These are phyloP conservation scores for Tortricodes alternella DNA, from an alignment of 2,888 invertebrate genomes.

Conservation along the genomic window DNA sequence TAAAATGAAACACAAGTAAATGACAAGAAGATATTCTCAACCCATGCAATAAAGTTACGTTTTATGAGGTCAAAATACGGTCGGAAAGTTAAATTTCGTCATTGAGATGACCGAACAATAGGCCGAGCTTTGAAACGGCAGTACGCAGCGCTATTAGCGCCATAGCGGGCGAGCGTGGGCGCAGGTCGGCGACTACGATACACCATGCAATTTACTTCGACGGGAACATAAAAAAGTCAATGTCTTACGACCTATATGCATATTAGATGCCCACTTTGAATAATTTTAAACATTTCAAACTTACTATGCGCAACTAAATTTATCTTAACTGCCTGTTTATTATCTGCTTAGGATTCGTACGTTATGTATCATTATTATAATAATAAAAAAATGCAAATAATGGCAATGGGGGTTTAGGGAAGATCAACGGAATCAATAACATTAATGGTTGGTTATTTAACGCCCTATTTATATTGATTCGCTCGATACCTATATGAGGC, in stretches of 20 bases:
- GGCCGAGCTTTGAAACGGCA: conserved; percentile 17
- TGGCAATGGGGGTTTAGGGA: not conserved
- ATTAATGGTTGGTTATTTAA: too few relatives aligned
- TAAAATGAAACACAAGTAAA: too few relatives aligned
- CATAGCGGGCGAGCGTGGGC: conserved; percentile 28
- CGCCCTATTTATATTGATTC: too few relatives aligned
- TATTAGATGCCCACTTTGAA: conserved; percentile 26
- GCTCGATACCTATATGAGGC: too few relatives aligned
- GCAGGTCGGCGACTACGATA: conserved; percentile 12
- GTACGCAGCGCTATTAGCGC: conserved; percentile 21
- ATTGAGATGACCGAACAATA: conserved; percentile 29
- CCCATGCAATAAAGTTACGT: conserved; percentile 21
- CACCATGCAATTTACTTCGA: conserved; percentile 56
- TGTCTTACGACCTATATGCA: conserved; percentile 45
- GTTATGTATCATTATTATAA: not conserved
- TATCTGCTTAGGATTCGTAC: conserved; percentile 17
- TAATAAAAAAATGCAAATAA: conserved; percentile 18
- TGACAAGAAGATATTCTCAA: too few relatives aligned
- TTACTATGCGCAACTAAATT: conserved; percentile 17
- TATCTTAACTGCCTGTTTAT: conserved; percentile 23
- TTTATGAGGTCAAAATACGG: conserved; percentile 15
- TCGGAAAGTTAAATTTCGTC: conserved; percentile 25
- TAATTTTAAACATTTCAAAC: conserved; percentile 24
- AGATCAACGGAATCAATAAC: not conserved
- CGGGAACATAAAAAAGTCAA: conserved; percentile 48